These are phyloP conservation scores for Bucorvus abyssinicus DNA, from an alignment of 2,797 vertebrate species.

Conservation along the genomic window DNA sequence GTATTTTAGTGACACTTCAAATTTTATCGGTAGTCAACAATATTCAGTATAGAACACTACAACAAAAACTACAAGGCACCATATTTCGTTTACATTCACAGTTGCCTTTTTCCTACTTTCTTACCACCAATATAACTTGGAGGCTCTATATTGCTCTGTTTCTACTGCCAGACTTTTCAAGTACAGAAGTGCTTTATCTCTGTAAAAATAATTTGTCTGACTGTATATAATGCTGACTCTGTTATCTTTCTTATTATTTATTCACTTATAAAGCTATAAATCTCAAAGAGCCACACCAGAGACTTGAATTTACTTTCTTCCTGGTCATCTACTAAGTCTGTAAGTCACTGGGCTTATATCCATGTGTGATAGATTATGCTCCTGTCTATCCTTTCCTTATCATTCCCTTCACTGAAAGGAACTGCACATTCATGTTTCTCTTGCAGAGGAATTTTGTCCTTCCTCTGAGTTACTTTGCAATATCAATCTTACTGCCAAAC, in stretches of 20 bases:
- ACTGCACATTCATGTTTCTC: not conserved
- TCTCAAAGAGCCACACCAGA: not conserved
- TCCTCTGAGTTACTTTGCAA: not conserved
- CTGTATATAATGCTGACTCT: not conserved
- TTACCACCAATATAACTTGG: not conserved
- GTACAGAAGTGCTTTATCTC: not conserved
- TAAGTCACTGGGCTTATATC: not conserved
- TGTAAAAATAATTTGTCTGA: not conserved
- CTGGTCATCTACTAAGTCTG: not conserved
- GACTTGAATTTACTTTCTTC: slow-evolving; percentile 27
- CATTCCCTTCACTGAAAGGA: not conserved
- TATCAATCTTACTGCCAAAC: not conserved
- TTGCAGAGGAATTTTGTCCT: not conserved
- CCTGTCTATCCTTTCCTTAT: not conserved
- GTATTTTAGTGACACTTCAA: slow-evolving; percentile 71
- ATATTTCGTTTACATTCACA: not conserved
- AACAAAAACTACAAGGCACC: not conserved
- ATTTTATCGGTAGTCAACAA: not conserved
- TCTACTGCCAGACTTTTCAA: not conserved
- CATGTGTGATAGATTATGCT: not conserved
- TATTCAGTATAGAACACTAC: not conserved
- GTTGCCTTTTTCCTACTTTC: not conserved
- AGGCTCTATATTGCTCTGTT: not conserved
- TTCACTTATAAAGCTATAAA: not conserved
- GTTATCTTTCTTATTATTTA: not conserved